Percentiles rank a stretch among this genome's conserved stretches.
Evolutionary conservation across 2,888 invertebrate genomes (phyloP).

Genomic region (Tetranychus truncatus): DNA sequence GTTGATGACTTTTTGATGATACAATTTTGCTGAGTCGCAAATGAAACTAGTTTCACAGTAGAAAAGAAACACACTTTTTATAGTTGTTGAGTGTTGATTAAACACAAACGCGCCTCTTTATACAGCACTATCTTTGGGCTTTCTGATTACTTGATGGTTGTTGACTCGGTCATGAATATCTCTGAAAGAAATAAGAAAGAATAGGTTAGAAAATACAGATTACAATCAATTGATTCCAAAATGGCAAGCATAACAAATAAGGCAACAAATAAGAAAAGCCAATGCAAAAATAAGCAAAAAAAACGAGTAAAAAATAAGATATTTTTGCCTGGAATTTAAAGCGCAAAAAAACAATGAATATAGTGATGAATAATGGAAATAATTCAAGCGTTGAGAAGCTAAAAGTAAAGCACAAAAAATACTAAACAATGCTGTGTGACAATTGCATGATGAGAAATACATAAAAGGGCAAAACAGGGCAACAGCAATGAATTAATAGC

Average conservation of each 20-base stretch:
- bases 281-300: neutral
- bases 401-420: neutral
- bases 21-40: neutral
- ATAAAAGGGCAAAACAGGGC: constrained; percentile 5
- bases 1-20: neutral
- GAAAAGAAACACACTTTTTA: neutral
- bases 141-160: neutral
- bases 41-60: neutral
- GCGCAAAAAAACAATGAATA: neutral
- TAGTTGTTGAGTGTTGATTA: neutral
- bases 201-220: too few species aligned
- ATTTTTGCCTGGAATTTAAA: neutral
- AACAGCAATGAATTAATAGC: neutral
- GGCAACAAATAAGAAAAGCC: neutral
- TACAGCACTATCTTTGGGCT: neutral
- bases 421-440: neutral
- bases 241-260: neutral
- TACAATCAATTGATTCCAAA: neutral
- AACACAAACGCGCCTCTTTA: neutral
- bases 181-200: neutral
- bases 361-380: neutral
- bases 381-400: neutral
- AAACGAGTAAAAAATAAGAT: neutral
- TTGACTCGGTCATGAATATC: neutral
- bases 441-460: neutral